Conservation (phyloP, 30 jellyfish, hydroid and myxozoan genomes). For the Aurelia sp. region DNA sequence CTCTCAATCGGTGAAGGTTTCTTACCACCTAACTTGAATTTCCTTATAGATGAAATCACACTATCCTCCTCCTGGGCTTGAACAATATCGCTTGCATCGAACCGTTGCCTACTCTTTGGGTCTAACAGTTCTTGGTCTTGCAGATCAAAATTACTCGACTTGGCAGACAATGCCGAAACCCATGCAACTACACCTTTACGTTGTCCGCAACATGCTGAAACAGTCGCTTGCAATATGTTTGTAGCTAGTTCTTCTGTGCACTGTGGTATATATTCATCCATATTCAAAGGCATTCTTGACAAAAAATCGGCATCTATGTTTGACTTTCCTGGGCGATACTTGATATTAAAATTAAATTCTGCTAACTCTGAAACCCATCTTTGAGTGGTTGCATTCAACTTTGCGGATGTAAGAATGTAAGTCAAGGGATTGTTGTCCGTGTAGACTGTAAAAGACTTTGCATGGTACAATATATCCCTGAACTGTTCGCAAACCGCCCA, state of each 20-base stretch:
- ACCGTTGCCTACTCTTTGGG: background rate
- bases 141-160: background rate
- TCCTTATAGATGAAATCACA: conserved; percentile 3
- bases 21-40: conserved; percentile 20
- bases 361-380: conserved; percentile 66
- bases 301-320: background rate
- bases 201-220: background rate
- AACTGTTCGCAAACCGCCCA: conserved; percentile 71
- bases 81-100: background rate
- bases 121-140: background rate
- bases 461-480: conserved; percentile 40
- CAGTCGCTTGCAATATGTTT: conserved; percentile 2
- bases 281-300: background rate
- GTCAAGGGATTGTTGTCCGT: conserved; percentile 49
- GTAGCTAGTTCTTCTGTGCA: conserved; percentile 2
- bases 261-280: background rate
- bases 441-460: conserved; percentile 46
- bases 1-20: conserved; percentile 18
- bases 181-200: background rate
- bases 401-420: conserved; percentile 24
- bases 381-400: conserved; percentile 53
- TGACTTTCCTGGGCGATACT: background rate
- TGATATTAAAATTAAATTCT: background rate
- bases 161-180: background rate
- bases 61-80: background rate